phyloP scores from a whole-genome alignment of 2,888 invertebrate species.

The Seira ritae region DNA sequence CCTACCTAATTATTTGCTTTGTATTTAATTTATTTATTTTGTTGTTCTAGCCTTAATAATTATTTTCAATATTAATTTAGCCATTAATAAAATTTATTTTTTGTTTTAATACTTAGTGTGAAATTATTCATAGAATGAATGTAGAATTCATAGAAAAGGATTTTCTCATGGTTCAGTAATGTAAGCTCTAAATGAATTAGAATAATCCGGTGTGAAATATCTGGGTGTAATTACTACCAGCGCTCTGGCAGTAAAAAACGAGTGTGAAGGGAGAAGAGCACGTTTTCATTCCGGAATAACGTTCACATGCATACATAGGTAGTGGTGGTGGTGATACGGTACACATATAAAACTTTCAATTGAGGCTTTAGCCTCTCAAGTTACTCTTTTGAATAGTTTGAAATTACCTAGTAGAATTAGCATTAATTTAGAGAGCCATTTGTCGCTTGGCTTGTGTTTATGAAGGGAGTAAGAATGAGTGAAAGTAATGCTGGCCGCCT shows the following conservation, averaged over 20 bases:
- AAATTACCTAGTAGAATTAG: conserved; percentile 63
- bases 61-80: too few relatives aligned
- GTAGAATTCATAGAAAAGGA: too few relatives aligned
- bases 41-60: too few relatives aligned
- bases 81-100: too few relatives aligned
- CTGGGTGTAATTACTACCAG: neutral
- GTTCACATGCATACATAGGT: conserved; percentile 23
- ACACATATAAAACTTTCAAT: neutral
- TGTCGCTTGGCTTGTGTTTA: conserved; percentile 69
- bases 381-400: conserved; percentile 47
- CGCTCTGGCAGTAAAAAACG: neutral
- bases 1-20: too few relatives aligned
- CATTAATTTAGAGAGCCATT: conserved; percentile 69
- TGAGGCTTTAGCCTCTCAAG: conserved; percentile 21
- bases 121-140: too few relatives aligned
- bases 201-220: conserved; percentile 7
- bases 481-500: conserved; percentile 7
- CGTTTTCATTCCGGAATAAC: neutral
- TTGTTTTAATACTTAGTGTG: too few relatives aligned
- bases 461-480: conserved; percentile 51
- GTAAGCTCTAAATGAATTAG: neutral
- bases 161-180: too few relatives aligned
- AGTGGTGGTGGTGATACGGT: conserved; percentile 15
- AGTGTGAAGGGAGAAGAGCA: neutral
- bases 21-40: too few relatives aligned